Base-by-base conservation (phyloP, 2,113 vertebrate species). In the Cebidichthys violaceus region DNA sequence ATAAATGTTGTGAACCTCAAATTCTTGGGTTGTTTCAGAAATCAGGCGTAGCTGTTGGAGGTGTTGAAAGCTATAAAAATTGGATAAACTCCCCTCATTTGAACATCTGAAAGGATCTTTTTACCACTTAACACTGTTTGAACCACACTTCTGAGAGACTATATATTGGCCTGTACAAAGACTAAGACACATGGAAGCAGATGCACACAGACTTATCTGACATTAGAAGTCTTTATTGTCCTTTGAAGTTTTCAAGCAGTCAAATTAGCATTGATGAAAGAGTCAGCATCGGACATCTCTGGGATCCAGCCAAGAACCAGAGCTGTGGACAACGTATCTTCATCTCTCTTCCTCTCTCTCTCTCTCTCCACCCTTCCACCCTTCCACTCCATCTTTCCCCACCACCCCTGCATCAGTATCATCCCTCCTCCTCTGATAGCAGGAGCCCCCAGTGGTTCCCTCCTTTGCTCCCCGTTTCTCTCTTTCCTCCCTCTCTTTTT, bases 181-280 rank as follows among this genome's bases (percentile, higher is more conserved):
- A 77, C 62, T 41, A 81, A 77, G 52, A 67, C 27, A 70, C 92
- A 91, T 90, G 60, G 39, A 76, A 41, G 37, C 31, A 59, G 62
- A 83, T 2, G 47, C 24, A 77, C 31, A 70, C 62, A 52, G 27
- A 70, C 43, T 68, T 76, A 71, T 89, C 75, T 75, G 75, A 89
- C 82, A 86, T 81, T 77, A 85, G 41, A 83, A 90, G 90, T 92
- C 91, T 94, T 90, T 94, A 94, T 94, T 95, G 92, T 93, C 89
- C 92, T 92, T 92, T 66, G 85, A 92, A 90, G 88, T 91, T 83
- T 85, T 79, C 47, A 95, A 92, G 90, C 90, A 91, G 94, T 93
- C 88, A 92, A 95, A 86, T 87, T 90, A 95, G 93, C 93, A 92
- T 86, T 92, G 93, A 93, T 94, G 92, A 93, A 90, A 89, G 90